These are phyloP conservation scores for Calycopis cecrops DNA, from an alignment of 1,140 invertebrate genomes.

Conservation along the genomic window DNA sequence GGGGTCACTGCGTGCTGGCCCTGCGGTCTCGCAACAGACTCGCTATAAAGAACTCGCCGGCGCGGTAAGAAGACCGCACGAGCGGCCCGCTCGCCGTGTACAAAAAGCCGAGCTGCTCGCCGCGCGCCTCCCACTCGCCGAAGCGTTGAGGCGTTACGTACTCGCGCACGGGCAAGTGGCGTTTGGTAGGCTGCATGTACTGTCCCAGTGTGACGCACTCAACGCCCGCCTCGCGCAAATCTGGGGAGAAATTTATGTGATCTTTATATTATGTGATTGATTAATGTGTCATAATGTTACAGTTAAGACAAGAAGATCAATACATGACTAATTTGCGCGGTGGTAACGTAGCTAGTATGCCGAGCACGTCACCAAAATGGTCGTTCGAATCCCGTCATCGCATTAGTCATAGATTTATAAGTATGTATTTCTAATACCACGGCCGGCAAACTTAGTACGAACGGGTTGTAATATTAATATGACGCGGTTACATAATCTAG, in stretches of 20 bases:
- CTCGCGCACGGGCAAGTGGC: constrained; percentile 96
- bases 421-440: no score
- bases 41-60: constrained; percentile 93
- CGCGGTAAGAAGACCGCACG: constrained; percentile 97
- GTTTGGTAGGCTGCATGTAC: constrained; percentile 99
- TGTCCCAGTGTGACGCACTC: constrained; percentile 98
- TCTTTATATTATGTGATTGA: no score
- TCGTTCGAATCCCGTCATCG: no score
- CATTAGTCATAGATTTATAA: no score
- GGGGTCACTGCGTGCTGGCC: constrained; percentile 42
- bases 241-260: constrained; percentile 68
- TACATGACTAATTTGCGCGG: no score
- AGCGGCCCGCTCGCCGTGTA: constrained; percentile 98
- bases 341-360: not conserved
- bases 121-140: constrained; percentile 91
- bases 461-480: no score
- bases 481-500: no score
- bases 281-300: no score
- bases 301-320: no score
- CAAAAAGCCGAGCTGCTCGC: constrained; percentile 92
- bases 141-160: constrained; percentile 98
- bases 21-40: constrained; percentile 82
- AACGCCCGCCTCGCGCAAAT: constrained; percentile 86
- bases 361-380: no score
- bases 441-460: no score